Percentiles rank a stretch among this genome's conserved stretches.
These are phyloP conservation scores for Psittacara wagleri DNA, from an alignment of 2,113 vertebrate genomes.

Conservation along the genomic window DNA sequence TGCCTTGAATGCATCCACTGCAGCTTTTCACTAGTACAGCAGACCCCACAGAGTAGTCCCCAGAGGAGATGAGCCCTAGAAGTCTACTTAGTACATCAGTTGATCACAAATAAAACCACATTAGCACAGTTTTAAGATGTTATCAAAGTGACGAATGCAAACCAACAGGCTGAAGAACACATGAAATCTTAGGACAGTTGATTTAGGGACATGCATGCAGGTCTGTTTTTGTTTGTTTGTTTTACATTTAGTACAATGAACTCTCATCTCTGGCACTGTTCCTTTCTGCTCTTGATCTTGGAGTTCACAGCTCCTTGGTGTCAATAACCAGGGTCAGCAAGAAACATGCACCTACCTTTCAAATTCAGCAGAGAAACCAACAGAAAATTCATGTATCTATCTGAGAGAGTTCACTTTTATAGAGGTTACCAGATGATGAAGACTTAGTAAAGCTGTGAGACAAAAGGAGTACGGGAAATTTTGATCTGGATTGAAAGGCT, in stretches of 20 bases:
- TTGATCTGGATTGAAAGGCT: neutral
- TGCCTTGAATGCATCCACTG: neutral
- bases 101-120: neutral
- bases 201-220: neutral
- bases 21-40: neutral
- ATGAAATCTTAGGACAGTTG: neutral
- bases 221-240: neutral
- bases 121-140: neutral
- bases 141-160: neutral
- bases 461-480: neutral
- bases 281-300: neutral
- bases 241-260: neutral
- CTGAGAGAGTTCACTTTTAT: neutral
- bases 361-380: neutral
- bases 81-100: neutral
- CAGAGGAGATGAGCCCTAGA: neutral
- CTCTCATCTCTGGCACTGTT: neutral
- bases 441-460: neutral
- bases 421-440: neutral
- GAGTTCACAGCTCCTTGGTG: neutral
- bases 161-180: neutral
- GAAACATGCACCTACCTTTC: neutral
- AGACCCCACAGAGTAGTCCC: neutral
- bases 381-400: neutral
- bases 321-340: neutral